Evolutionary conservation across 2,888 invertebrate species (phyloP).

Genomic region (Ceramica pisi): DNA sequence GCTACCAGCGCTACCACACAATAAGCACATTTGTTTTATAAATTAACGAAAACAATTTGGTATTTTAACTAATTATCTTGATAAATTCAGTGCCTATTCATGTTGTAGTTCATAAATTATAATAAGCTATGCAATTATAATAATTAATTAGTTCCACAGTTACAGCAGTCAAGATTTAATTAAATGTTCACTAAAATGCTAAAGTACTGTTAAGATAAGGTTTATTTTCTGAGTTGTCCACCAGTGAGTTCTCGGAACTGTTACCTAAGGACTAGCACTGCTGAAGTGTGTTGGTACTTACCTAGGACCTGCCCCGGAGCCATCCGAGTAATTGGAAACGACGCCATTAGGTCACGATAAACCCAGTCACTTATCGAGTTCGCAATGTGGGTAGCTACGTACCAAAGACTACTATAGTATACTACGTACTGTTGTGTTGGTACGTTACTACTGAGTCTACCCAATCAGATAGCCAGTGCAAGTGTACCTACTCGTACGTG

Average conservation of each 20-base stretch:
- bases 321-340: constrained; percentile 27
- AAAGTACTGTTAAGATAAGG: constrained; percentile 4
- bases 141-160: constrained; percentile 43
- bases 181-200: constrained; percentile 20
- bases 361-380: not conserved
- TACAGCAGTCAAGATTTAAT: constrained; percentile 22
- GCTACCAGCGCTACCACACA: constrained; percentile 50
- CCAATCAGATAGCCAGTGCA: no score
- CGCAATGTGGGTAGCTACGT: not conserved
- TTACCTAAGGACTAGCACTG: not conserved
- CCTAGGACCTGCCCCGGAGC: constrained; percentile 1
- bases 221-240: not conserved
- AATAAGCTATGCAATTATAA: constrained; percentile 54
- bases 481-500: not conserved
- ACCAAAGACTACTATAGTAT: no score
- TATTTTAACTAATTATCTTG: constrained; percentile 58
- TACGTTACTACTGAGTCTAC: not conserved
- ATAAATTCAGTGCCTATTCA: constrained; percentile 48
- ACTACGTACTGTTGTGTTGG: not conserved
- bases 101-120: constrained; percentile 57
- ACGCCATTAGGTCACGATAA: constrained; percentile 16
- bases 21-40: constrained; percentile 50
- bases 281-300: not conserved
- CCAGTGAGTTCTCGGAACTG: not conserved
- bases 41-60: constrained; percentile 57